Evolutionary conservation across 2,113 vertebrate genomes (phyloP), one percentile per base, ranked within the genome.

Genomic region (Boleophthalmus pectinirostris): DNA sequence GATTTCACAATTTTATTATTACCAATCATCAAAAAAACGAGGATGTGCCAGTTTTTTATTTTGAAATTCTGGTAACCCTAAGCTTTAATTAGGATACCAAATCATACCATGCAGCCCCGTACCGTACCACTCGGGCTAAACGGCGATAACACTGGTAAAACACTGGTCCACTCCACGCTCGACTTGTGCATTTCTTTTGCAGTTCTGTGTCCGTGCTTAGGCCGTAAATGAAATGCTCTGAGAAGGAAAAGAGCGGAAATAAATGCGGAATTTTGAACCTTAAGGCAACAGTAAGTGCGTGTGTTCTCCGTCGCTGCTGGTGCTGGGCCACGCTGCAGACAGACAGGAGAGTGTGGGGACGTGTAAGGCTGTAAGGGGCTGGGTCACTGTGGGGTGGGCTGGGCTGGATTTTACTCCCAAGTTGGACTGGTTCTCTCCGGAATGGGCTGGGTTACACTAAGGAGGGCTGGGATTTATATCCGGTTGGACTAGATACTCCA

Each of bases 221-320:
- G 58, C 66, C 6, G 20, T 49, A 61, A 46, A 3, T 72, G 68
- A 70, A 73, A 58, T 3, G 7, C 33, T 69, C 33, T 18, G 18
- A 53, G 49, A 5, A 1, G 51, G 51, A 21, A 11, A 20, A 16
- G 4, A 18, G 51, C 2, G n/a, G 8, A 21, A 54, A 54, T 54
- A 20, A 21, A 54, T 21, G 51, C 9, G 9, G 20, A 54, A 54
- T 54, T n/a, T 9, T 56, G 54, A 71, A 68, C 65, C 72, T 75
- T 89, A 89, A 91, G 87, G 93, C 80, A 91, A 80, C 18, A 38
- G 56, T n/a, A n/a, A 64, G 60, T 64, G 61, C 33, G n/a, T 21
- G 18, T 21, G 7, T 11, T 38, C 18, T n/a, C 20, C 60, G 8
- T 11, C 16, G 12, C 61, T 64, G 33, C 61, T 64, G 61, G 61